phyloP scores from a whole-genome alignment of 2,888 invertebrate species.

The Bembecia ichneumoniformis region DNA sequence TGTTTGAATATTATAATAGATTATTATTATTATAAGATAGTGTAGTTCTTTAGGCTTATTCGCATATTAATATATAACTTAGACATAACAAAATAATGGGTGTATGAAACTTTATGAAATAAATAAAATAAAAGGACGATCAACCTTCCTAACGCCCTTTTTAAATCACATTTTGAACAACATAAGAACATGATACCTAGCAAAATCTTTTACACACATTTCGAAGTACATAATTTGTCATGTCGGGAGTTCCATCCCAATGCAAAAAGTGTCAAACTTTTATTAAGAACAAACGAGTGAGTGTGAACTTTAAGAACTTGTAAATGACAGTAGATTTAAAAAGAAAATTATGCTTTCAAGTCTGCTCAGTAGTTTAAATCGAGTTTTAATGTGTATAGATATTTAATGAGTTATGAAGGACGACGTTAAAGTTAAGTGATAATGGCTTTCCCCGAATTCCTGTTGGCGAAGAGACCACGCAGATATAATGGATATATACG shows the following conservation, averaged over 20 bases:
- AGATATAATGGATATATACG: conserved; percentile 42
- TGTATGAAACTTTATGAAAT: no score
- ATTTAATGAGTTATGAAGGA: conserved; percentile 5
- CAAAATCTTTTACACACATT: no score
- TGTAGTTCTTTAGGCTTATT: no score
- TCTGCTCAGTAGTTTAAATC: background rate
- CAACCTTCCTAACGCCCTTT: no score
- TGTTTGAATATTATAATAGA: no score
- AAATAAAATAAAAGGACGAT: no score
- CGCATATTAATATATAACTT: no score
- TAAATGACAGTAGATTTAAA: background rate
- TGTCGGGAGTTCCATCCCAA: conserved; percentile 14
- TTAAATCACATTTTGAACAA: no score
- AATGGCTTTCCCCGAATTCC: conserved; percentile 30
- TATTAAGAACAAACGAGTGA: conserved; percentile 25
- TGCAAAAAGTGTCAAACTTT: conserved; percentile 27
- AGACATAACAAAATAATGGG: no score
- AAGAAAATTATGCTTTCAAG: background rate
- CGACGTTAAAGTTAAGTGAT: conserved; percentile 18
- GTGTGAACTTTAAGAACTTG: conserved; percentile 9
- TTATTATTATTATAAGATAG: no score
- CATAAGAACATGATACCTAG: no score
- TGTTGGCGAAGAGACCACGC: conserved; percentile 24
- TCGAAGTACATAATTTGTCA: no score
- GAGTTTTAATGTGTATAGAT: background rate